These are phyloP conservation scores for Aromia moschata DNA, from an alignment of 2,888 invertebrate species.

Conservation along the genomic window DNA sequence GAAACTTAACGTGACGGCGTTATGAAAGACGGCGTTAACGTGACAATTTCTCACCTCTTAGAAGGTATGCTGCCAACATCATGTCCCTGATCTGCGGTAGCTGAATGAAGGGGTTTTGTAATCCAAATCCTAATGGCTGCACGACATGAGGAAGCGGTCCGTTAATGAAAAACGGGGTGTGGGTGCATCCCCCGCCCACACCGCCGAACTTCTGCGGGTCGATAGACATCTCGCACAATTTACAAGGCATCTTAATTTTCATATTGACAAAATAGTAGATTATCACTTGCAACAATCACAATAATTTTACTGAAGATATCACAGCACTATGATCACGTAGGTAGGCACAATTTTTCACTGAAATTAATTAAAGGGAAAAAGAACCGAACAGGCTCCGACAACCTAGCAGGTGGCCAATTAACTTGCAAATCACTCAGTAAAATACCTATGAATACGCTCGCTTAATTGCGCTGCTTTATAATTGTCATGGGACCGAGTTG, in stretches of 20 bases:
- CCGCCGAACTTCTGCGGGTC: slow-evolving; percentile 55
- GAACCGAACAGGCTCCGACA: slow-evolving; percentile 5
- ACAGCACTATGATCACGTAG: slow-evolving; percentile 47
- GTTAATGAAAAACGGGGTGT: slow-evolving; percentile 51
- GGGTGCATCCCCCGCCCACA: slow-evolving; percentile 54
- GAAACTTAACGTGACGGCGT: no score
- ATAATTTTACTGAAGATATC: slow-evolving; percentile 46
- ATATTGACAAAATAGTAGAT: slow-evolving; percentile 40
- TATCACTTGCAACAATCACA: slow-evolving; percentile 48
- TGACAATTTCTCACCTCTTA: slow-evolving; percentile 72
- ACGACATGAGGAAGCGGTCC: slow-evolving; percentile 48
- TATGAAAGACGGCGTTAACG: no score
- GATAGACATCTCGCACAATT: slow-evolving; percentile 59
- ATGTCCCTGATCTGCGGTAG: slow-evolving; percentile 70
- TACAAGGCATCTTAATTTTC: slow-evolving; percentile 60
- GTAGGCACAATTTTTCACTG: slow-evolving; percentile 39
- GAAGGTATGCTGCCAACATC: slow-evolving; percentile 72
- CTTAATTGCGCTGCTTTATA: slow-evolving; percentile 38
- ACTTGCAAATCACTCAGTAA: slow-evolving; percentile 33
- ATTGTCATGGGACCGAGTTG: slow-evolving; percentile 32
- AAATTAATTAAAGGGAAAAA: slow-evolving; percentile 7
- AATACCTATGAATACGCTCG: slow-evolving; percentile 36
- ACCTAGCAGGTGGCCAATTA: slow-evolving; percentile 39
- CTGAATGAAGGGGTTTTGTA: slow-evolving; percentile 65
- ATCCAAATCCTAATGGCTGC: slow-evolving; percentile 54